Conservation (phyloP, 2,888 invertebrate species). For the Drosophila buzzatii region DNA sequence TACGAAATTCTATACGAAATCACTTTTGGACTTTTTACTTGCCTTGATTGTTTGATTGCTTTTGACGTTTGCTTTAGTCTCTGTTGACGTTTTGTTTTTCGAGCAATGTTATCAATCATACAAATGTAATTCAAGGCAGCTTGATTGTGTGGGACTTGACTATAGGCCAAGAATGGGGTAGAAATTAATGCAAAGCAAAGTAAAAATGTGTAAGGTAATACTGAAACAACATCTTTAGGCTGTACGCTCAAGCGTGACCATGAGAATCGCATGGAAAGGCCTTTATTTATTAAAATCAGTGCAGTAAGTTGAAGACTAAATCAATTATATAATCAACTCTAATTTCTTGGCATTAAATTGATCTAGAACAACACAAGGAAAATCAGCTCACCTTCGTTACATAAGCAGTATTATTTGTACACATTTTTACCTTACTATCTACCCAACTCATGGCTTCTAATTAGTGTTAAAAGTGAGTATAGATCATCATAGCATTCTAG, state of each 20-base stretch:
- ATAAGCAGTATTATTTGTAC: neutral
- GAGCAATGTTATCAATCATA: conserved; percentile 27
- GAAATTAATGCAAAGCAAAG: no score
- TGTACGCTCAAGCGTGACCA: no score
- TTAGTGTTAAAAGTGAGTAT: no score
- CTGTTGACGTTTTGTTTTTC: conserved; percentile 4
- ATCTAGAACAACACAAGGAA: no score
- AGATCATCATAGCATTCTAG: no score
- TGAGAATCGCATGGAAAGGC: neutral
- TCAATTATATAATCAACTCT: no score
- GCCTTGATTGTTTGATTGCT: conserved; percentile 45
- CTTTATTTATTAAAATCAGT: no score
- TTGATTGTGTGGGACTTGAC: neutral
- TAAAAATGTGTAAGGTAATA: neutral
- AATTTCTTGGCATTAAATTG: no score
- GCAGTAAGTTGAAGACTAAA: neutral
- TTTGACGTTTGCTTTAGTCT: conserved; percentile 43
- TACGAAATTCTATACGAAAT: conserved; percentile 40
- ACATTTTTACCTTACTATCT: neutral
- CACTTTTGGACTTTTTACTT: conserved; percentile 6
- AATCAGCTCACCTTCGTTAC: no score
- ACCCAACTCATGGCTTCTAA: no score
- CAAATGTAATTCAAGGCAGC: neutral
- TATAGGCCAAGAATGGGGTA: neutral
- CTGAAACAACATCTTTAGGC: neutral